phyloP scores from a whole-genome alignment of 2,113 vertebrate species.

The Sciurus niger region DNA sequence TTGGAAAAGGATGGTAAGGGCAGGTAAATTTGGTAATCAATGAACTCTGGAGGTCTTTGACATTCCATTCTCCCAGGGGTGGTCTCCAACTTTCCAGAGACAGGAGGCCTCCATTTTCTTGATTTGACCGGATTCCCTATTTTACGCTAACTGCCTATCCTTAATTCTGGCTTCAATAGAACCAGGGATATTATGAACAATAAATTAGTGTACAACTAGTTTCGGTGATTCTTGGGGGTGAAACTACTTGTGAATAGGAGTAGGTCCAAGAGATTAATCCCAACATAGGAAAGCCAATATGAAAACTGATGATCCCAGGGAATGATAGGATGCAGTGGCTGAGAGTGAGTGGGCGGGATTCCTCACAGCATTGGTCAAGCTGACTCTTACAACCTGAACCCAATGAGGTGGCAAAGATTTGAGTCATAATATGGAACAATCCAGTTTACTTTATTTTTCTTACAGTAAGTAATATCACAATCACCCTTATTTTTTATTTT shows the following conservation, averaged over 20 bases:
- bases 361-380: not conserved
- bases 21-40: no score
- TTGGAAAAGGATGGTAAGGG: no score
- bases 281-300: not conserved
- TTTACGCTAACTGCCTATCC: no score
- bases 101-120: no score
- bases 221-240: not conserved
- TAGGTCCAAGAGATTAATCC: conserved; percentile 40
- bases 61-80: no score
- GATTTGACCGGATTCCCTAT: no score
- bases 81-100: no score
- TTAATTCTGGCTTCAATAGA: no score
- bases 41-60: no score
- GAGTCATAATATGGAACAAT: not conserved
- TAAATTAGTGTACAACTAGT: not conserved
- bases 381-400: not conserved
- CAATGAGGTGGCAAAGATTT: not conserved
- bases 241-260: not conserved
- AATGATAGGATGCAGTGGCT: not conserved
- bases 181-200: not conserved
- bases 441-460: not conserved
- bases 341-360: not conserved
- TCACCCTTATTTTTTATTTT: not conserved
- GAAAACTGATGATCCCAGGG: not conserved
- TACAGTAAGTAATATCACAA: not conserved